phyloP scores from a whole-genome alignment of 1,140 invertebrate species.

The Diachasmimorpha longicaudata region DNA sequence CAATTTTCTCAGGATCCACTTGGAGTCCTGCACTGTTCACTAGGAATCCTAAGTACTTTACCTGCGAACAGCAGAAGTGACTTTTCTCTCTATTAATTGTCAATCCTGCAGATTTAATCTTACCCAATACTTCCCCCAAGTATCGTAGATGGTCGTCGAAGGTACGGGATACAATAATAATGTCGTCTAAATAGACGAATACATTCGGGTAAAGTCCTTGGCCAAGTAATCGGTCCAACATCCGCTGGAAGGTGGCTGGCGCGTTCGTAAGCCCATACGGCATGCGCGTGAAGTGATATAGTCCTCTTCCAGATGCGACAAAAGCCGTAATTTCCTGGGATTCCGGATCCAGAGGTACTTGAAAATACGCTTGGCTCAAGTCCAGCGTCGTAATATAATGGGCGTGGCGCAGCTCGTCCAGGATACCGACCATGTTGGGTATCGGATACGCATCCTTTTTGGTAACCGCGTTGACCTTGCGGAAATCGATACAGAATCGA shows the following conservation, averaged over 20 bases:
- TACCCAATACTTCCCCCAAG: constrained; percentile 30
- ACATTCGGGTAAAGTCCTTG: constrained; percentile 37
- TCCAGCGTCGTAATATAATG: constrained; percentile 51
- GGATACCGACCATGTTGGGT: constrained; percentile 46
- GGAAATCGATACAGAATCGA: no score
- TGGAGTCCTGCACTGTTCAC: constrained; percentile 44
- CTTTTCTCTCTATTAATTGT: constrained; percentile 44
- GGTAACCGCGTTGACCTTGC: no score
- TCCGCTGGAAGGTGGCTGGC: constrained; percentile 48
- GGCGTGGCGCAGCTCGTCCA: constrained; percentile 50
- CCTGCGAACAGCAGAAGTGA: constrained; percentile 40
- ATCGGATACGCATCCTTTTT: no score
- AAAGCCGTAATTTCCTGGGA: constrained; percentile 48
- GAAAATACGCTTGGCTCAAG: constrained; percentile 31
- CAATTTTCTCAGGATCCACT: constrained; percentile 45
- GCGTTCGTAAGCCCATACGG: constrained; percentile 54
- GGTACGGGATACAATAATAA: constrained; percentile 38
- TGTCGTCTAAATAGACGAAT: constrained; percentile 45
- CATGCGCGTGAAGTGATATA: constrained; percentile 45
- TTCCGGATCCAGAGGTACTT: constrained; percentile 20
- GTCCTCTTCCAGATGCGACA: constrained; percentile 34
- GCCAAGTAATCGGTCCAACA: constrained; percentile 48
- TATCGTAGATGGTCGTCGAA: constrained; percentile 47
- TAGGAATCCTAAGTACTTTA: constrained; percentile 51
- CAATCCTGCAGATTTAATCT: constrained; percentile 30